Base-by-base conservation (phyloP, 2,888 invertebrate genomes). In the Dryadula phaetusa region DNA sequence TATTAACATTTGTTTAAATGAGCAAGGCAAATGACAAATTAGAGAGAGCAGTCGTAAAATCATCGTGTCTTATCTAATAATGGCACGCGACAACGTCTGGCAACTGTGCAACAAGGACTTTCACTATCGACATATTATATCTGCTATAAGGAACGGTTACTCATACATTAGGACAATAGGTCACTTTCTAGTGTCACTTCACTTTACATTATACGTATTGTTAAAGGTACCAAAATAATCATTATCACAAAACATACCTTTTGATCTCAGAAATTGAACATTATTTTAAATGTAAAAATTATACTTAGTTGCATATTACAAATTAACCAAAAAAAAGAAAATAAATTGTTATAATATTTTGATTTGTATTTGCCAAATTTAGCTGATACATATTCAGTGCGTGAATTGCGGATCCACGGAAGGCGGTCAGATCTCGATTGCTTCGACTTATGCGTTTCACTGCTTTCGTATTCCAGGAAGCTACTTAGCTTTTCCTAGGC, bases 381-480 rank as follows among this genome's bases (percentile, higher is more conserved):
- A 64, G 52, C 44, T 46, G 56, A 40, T 72, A 66, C 12, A 47
- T 74, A 81, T 79, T 83, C 79, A 74, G 64, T 61, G 66, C 74
- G 74, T 74, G 76, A 76, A 61, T 71, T 71, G 66, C 70, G 71
- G 69, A 79, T 78, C 72, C 67, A 69, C 76, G 75, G 74, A 84
- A 82, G 83, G 81, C 79, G 84, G 83, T 85, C 85, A 85, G 76
- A 76, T 77, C 79, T 75, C 63, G 65, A 72, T 77, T 71, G 72
- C 71, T 76, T 58, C 62, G 64, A 64, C 47, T 69, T 77, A 53
- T 74, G 75, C 81, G 83, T 89, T 89, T 89, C 88, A 85, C 88
- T 82, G 80, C 80, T 85, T 88, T 86, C 79, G 85, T 89, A 88
- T 88, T 86, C 88, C 79, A 73, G 79, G 80, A 80, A 78, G 80